phyloP scores from a whole-genome alignment of 2,888 invertebrate species.

The Exephanes ischioxanthus region DNA sequence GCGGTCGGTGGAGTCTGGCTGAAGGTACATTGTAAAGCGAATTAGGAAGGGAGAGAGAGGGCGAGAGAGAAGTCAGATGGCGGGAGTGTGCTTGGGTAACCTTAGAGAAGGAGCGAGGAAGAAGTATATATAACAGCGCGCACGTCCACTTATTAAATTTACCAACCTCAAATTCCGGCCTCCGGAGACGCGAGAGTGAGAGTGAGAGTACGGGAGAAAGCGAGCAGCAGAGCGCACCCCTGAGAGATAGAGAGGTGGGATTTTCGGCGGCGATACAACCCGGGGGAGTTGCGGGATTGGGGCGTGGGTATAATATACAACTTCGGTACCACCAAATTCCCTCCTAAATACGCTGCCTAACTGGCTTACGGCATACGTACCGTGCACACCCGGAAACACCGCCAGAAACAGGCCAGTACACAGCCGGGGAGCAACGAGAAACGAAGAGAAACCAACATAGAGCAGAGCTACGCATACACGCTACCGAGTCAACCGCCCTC shows the following conservation, averaged over 20 bases:
- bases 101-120: conserved; percentile 38
- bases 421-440: conserved; percentile 44
- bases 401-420: conserved; percentile 36
- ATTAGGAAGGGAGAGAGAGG: conserved; percentile 51
- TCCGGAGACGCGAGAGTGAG: conserved; percentile 65
- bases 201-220: conserved; percentile 65
- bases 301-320: conserved; percentile 82
- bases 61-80: conserved; percentile 4
- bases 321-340: conserved; percentile 82
- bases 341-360: conserved; percentile 83
- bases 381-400: conserved; percentile 60
- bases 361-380: conserved; percentile 80
- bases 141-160: conserved; percentile 83
- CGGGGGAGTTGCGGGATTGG: conserved; percentile 66
- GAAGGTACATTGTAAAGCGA: conserved; percentile 66
- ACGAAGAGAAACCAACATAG: conserved; percentile 43
- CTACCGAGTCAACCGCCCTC: conserved; percentile 60
- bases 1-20: conserved; percentile 39
- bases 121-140: conserved; percentile 42
- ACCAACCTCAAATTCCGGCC: conserved; percentile 81
- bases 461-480: conserved; percentile 51
- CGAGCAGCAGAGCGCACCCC: conserved; percentile 64
- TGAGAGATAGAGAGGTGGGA: conserved; percentile 62
- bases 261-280: conserved; percentile 63
- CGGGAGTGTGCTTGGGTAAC: not conserved